phyloP scores from a whole-genome alignment of 2,888 invertebrate genomes.

The Ellobium chinense region DNA sequence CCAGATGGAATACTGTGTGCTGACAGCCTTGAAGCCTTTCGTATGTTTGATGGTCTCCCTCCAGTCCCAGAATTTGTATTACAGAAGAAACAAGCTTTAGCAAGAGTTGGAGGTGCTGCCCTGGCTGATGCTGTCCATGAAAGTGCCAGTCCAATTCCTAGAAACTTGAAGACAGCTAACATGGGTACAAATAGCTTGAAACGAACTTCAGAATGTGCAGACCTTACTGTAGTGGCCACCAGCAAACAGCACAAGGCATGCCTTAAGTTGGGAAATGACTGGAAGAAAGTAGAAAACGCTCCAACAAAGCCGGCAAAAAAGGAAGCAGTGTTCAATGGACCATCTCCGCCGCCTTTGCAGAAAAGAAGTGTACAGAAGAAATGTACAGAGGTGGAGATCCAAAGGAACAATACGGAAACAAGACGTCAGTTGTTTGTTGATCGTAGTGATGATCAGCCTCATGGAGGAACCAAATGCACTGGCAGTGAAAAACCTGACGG shows the following conservation, averaged over 20 bases:
- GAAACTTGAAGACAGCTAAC: too few relatives aligned
- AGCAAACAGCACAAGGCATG: too few relatives aligned
- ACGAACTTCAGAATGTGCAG: background rate
- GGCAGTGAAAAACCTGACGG: too few relatives aligned
- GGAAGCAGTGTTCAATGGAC: background rate
- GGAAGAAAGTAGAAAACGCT: background rate
- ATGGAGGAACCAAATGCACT: too few relatives aligned
- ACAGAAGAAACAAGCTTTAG: slow-evolving; percentile 4
- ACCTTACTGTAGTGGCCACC: background rate
- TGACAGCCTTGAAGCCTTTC: slow-evolving; percentile 85
- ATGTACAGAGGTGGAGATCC: background rate
- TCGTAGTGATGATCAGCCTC: background rate
- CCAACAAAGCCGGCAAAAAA: background rate
- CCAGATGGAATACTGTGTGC: slow-evolving; percentile 85
- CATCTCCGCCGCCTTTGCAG: too few relatives aligned
- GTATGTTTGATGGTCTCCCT: slow-evolving; percentile 64
- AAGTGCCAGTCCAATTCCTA: too few relatives aligned
- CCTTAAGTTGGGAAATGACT: background rate
- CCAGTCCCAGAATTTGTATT: slow-evolving; percentile 39
- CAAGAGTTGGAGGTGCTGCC: too few relatives aligned
- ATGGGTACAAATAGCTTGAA: background rate
- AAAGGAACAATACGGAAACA: too few relatives aligned
- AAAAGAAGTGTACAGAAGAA: background rate
- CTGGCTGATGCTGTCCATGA: too few relatives aligned
- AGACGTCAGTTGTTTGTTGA: background rate